Base-by-base conservation (phyloP, 2,113 vertebrate species). In the Trichomycterus rosablanca region DNA sequence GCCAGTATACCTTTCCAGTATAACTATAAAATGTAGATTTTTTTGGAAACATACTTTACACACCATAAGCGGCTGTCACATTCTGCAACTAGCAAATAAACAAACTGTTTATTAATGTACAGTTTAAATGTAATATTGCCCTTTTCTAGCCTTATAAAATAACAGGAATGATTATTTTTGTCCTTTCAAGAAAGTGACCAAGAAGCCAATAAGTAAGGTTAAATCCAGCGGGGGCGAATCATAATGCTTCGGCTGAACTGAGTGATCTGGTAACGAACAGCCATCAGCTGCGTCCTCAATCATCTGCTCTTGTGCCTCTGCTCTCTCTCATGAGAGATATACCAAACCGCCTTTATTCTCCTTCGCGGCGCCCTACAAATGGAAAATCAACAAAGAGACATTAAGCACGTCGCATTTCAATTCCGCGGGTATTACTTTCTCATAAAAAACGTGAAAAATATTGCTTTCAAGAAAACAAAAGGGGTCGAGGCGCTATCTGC, bases 401-500 rank as follows among this genome's bases (percentile, higher is more conserved):
- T 51, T 62, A 65, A 40, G 49, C 3, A 34, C 34, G 49, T 65
- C 58, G 34, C 58, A 73, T 76, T 76, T 76, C 75, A 67, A 78
- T 80, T 80, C 76, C 34, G 59, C 16, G 58, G 69, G 60, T 71
- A 78, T 81, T 77, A 73, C 70, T 76, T 72, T 78, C 78, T 74
- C 76, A 80, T 77, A 72, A 79, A 74, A n/a, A 32, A 44, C 14
- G 24, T 44, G n/a, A 50, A 66, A 64, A 75, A 73, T 76, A 80
- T 75, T 77, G 76, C 65, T 71, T 78, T 78, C 71, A 55, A 49
- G 54, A 69, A 72, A 62, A 74, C 43, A 65, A 63, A 40, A 67
- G 54, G 24, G 54, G 37, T 30, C 26, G 28, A 20, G 39, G 28
- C 49, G n/a, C 39, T 72, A 76, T 75, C 75, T 67, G 71, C 37